Evolutionary conservation across 2,888 invertebrate genomes (phyloP), one percentile per base, ranked within the genome.

Genomic region (Drosophila mercatorum): DNA sequence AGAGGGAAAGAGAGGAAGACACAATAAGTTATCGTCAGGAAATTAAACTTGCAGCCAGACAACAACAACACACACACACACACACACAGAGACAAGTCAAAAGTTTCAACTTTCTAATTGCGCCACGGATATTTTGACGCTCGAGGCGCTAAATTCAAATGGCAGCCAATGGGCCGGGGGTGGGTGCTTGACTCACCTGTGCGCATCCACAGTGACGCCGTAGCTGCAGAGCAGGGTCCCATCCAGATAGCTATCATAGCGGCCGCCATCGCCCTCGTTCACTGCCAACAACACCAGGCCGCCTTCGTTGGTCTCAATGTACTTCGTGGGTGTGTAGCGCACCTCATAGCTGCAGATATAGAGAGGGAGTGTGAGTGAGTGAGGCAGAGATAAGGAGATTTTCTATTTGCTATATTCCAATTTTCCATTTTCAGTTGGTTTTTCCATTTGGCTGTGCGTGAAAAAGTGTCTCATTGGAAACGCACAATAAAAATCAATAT

Each of bases 241-340:
- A 68, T 97, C 97, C 90, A 98, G 95, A 95, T 97, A 97, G 93
- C 98, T 98, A 93, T 98, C 98, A 92, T 98, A 98, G 75, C 97
- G 95, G 14, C 97, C 98, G 55, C 96, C 96, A 92, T 98, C 98
- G 61, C 95, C 96, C 93, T 98, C 98, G 79, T 96, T 97, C 83
- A 97, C 96, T 53, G 97, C 96, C 89, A 98, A 95, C 82, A 98
- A 96, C 74, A 98, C 96, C 81, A 98, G 93, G 47, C 98, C 98
- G 90, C 97, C 96, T 93, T 98, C 98, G 31, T 97, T 97, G 10
- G 98, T 98, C 92, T 97, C 97, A 89, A 98, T 97, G 93, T 97
- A 98, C 92, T 98, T 98, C 92, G 97, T 97, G 58, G 97, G 96
- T 88, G 97, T 96, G 92, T 89, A 94, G 90, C 89, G 91, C 58